Evolutionary conservation across 2,113 vertebrate genomes (phyloP), one percentile per base, ranked within the genome.

Genomic region (Anser brachyrhynchus): DNA sequence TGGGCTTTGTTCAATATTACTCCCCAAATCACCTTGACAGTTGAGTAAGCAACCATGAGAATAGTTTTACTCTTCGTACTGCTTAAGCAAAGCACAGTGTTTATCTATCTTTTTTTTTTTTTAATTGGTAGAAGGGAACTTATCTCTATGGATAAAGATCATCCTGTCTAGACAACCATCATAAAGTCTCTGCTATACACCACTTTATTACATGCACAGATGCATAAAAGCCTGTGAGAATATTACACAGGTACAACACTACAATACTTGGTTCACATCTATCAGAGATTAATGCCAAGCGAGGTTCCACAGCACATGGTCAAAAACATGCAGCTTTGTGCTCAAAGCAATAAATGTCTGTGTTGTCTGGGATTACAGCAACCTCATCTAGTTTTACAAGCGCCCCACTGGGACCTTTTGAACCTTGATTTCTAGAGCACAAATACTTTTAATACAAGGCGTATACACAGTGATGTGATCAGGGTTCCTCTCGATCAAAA

Each of bases 51-150:
- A 95, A 83, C 58, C 49, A 0, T 80, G 79, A 94, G 55, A 94
- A 87, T 2, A 6, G 62, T 39, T 65, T 91, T 79, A 65, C 71
- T 82, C 84, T 67, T n/a, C 39, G 33, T 65, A 73, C 71, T 62
- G 74, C 44, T 67, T 73, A 81, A 90, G 82, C 54, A 93, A 92
- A 93, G 83, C 37, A 37, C 28, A 51, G 52, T 26, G 3, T 13
- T 55, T 41, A 39, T 84, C 28, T 64, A 11, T 13, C 37, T 15
- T 71, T 64, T 64, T 28, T 13, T 15, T 58, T 12, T 72, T 52
- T 41, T n/a, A 80, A 93, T 73, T 83, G 88, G 44, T 62, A 76
- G 61, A 92, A 84, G 78, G 54, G 39, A 95, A 91, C 71, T 87
- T 82, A 49, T 73, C 71, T 78, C 89, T 31, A 41, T 5, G 41